Evolutionary conservation across 2,113 vertebrate genomes (phyloP).

Genomic region (Tylochromis polylepis): DNA sequence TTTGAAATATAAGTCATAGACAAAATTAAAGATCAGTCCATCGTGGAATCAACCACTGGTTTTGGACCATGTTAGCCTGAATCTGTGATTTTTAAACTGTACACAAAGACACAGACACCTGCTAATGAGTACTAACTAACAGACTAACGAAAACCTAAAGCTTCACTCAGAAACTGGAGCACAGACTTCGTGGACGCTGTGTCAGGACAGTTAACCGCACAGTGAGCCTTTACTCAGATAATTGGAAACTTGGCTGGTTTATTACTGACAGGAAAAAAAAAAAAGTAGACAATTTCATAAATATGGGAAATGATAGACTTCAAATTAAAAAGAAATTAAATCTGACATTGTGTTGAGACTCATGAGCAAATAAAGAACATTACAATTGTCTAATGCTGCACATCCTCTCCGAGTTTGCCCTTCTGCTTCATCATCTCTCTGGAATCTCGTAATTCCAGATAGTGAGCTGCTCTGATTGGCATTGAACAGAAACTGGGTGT

Average conservation of each 20-base stretch:
- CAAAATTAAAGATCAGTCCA: not conserved
- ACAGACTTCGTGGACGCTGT: not conserved
- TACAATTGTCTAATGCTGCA: not conserved
- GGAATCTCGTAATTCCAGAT: not conserved
- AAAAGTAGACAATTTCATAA: not conserved
- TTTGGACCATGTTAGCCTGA: not conserved
- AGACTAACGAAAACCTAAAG: not conserved
- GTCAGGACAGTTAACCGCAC: not conserved
- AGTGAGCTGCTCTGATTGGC: not conserved
- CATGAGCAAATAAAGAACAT: not conserved
- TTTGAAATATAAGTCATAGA: not conserved
- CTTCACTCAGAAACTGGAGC: not conserved
- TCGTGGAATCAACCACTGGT: not conserved
- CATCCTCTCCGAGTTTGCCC: rapidly evolving
- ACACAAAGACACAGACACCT: not conserved
- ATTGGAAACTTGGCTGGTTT: not conserved
- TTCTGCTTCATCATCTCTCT: not conserved
- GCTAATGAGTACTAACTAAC: not conserved
- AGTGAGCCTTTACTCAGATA: not conserved
- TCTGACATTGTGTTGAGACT: not conserved
- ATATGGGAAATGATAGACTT: not conserved
- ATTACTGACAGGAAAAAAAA: not conserved
- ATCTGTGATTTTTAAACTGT: not conserved
- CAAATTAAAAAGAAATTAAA: not conserved
- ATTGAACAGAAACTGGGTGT: not conserved